Conservation (phyloP, 2,797 vertebrate species). For the Enteromius unitaeniatus region DNA sequence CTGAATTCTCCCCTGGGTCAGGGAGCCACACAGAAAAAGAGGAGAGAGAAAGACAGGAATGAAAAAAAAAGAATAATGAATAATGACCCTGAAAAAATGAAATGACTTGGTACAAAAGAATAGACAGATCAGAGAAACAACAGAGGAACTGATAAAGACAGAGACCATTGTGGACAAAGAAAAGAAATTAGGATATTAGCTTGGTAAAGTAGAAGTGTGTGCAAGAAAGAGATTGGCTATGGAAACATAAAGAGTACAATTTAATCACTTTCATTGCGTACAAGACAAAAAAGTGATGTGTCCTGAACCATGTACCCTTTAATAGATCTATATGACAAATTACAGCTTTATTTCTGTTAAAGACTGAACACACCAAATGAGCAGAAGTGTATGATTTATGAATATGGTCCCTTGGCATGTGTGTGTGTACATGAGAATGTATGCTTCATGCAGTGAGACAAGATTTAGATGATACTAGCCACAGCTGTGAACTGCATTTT, state of each 20-base stretch:
- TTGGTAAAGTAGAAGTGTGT: constrained; percentile 45
- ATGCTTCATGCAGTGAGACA: constrained; percentile 40
- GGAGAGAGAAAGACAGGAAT: constrained; percentile 5
- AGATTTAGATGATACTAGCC: constrained; percentile 45
- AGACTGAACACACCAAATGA: constrained; percentile 50
- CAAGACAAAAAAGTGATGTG: constrained; percentile 46
- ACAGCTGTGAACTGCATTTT: constrained; percentile 51
- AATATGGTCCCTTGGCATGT: constrained; percentile 44
- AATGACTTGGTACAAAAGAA: constrained; percentile 44
- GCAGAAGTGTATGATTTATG: constrained; percentile 57
- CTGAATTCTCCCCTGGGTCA: constrained; percentile 59
- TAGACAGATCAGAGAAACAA: constrained; percentile 51
- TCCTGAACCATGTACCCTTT: constrained; percentile 43
- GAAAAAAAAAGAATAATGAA: constrained; percentile 39
- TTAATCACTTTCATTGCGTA: constrained; percentile 69
- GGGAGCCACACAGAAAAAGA: constrained; percentile 2
- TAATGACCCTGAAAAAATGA: constrained; percentile 51
- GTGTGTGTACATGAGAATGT: constrained; percentile 44
- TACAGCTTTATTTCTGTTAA: constrained; percentile 59
- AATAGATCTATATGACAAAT: constrained; percentile 59
- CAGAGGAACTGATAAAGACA: constrained; percentile 51
- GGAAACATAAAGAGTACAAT: constrained; percentile 60
- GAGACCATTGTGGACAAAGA: constrained; percentile 27
- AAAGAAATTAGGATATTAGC: constrained; percentile 30
- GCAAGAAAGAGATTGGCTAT: constrained; percentile 15